phyloP scores from a whole-genome alignment of 2,797 vertebrate genomes.

The Pitangus sulphuratus region DNA sequence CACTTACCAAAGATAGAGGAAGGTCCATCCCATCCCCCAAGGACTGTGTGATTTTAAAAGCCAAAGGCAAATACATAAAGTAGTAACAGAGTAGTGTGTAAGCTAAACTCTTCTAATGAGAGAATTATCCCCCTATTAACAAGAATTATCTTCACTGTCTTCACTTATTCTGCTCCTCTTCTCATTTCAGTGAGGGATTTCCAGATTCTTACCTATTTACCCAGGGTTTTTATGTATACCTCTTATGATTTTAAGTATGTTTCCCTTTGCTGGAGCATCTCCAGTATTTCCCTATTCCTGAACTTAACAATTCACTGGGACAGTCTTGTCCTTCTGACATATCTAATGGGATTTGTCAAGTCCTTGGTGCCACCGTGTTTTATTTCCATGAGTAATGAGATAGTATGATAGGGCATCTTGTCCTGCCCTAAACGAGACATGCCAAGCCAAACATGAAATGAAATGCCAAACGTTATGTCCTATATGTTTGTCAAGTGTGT shows the following conservation, averaged over 20 bases:
- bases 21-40: neutral
- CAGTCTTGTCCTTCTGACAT: neutral
- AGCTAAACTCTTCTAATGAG: neutral
- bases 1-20: neutral
- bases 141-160: neutral
- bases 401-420: conserved; percentile 35
- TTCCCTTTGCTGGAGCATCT: neutral
- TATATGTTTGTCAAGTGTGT: conserved; percentile 64
- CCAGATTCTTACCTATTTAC: neutral
- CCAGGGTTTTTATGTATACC: neutral
- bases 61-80: neutral
- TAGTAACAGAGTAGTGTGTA: neutral
- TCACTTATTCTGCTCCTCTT: neutral
- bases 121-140: neutral
- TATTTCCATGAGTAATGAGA: conserved; percentile 59
- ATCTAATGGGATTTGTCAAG: conserved; percentile 42
- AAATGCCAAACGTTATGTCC: conserved; percentile 50
- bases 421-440: conserved; percentile 32
- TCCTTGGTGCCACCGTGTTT: conserved; percentile 33
- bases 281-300: neutral
- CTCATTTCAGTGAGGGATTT: neutral
- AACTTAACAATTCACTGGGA: neutral
- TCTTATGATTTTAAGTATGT: neutral
- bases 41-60: neutral
- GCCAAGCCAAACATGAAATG: conserved; percentile 69